phyloP scores from a whole-genome alignment of 2,888 invertebrate species.

The Cylindroiulus punctatus region DNA sequence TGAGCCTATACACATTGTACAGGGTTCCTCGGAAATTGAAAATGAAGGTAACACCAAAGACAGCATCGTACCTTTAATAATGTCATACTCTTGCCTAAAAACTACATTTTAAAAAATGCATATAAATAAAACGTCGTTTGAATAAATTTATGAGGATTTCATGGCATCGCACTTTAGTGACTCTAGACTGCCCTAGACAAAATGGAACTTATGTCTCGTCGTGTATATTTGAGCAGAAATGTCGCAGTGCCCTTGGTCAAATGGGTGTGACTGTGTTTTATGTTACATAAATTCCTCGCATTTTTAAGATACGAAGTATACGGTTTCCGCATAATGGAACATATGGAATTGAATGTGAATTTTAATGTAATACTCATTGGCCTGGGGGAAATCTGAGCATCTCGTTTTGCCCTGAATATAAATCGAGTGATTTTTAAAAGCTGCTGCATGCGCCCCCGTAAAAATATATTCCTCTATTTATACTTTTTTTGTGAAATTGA shows the following conservation, averaged over 20 bases:
- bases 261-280: background rate
- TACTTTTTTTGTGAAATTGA: constrained; percentile 14
- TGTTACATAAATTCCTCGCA: background rate
- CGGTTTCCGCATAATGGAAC: background rate
- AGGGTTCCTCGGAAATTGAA: too few species aligned
- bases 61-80: too few species aligned
- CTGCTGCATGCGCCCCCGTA: background rate
- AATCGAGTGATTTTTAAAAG: constrained; percentile 23
- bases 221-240: background rate
- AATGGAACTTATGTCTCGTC: background rate
- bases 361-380: constrained; percentile 22
- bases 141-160: too few species aligned
- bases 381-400: background rate
- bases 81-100: too few species aligned
- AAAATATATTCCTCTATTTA: constrained; percentile 5
- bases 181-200: background rate
- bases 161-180: too few species aligned
- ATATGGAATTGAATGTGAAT: background rate
- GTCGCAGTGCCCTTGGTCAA: constrained; percentile 36
- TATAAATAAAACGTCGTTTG: too few species aligned
- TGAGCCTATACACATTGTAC: too few species aligned
- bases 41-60: too few species aligned
- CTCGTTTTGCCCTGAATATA: background rate
- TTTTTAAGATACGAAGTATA: background rate
- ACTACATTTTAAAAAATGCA: too few species aligned